phyloP scores from a whole-genome alignment of 2,797 vertebrate species.

The Eospalax fontanierii region DNA sequence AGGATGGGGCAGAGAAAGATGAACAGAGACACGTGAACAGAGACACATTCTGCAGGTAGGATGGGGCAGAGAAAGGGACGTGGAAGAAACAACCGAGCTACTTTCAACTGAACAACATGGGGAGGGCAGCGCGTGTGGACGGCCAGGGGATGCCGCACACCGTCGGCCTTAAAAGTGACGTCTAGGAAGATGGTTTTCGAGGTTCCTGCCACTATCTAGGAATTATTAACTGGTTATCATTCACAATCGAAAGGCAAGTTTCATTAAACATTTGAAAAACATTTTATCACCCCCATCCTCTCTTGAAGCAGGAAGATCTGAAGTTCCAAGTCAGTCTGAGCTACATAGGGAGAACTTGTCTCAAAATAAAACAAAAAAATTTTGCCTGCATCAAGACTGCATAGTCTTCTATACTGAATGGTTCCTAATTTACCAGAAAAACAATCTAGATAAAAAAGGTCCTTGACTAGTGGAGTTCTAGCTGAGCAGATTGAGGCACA shows the following conservation, averaged over 20 bases:
- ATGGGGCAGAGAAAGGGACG: neutral
- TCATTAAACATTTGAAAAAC: neutral
- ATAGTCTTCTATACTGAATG: neutral
- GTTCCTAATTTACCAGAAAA: constrained; percentile 65
- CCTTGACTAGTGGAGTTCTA: neutral
- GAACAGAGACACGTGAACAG: rapidly evolving
- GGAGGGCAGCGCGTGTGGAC: neutral
- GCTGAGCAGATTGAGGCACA: neutral
- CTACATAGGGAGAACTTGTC: neutral
- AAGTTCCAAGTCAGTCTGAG: neutral
- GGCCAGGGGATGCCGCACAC: neutral
- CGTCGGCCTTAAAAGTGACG: neutral
- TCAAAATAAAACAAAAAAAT: constrained; percentile 46
- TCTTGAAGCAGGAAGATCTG: neutral
- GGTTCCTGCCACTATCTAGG: neutral
- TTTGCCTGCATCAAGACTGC: neutral
- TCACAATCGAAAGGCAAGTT: constrained; percentile 19
- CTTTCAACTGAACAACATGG: neutral
- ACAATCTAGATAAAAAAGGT: neutral
- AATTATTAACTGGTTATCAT: constrained; percentile 22
- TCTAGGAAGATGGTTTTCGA: neutral
- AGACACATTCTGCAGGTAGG: neutral
- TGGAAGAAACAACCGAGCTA: neutral
- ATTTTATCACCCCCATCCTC: neutral
- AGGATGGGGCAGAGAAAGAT: neutral